Evolutionary conservation across 2,888 invertebrate genomes (phyloP), one percentile per base, ranked within the genome.

Genomic region (Pelosia muscerda): DNA sequence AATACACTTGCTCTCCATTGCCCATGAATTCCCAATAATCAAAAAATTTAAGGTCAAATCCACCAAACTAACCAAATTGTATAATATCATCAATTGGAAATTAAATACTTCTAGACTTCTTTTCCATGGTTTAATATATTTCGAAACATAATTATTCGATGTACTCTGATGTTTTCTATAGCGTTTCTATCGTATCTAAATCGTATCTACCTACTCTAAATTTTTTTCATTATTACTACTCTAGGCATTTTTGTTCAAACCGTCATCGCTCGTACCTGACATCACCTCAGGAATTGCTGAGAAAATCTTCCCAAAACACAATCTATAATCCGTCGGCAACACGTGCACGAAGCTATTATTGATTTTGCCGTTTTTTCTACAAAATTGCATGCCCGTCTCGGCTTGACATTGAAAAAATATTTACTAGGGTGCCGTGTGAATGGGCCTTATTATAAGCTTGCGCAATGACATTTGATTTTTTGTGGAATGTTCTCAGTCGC

Each of bases 291-390:
- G 86, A 80, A 86, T 85, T 89, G 90, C 89, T 94, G 93, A 93
- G 95, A 94, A 93, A 82, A 93, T 92, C 92, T 89, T 88, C 90
- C 90, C 78, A 89, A 92, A 92, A 91, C 88, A 89, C 90, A 92
- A 94, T 94, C 94, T 93, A 92, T 94, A 94, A 94, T 95, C 94
- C 94, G 88, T 89, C 90, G 91, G 79, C 90, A 93, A 95, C 95
- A 95, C 95, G 95, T 95, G 95, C 95, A 95, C 90, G 83, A 77
- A 78, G 87, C 94, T 88, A 94, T 94, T 94, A 95, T 95, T 95
- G 95, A 95, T 94, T 94, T 94, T 92, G 92, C 89, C 87, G 92
- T 94, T 94, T 95, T 95, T 94, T 94, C 88, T 90, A 89, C 86
- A 88, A 92, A 93, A 94, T 94, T 94, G 95, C 94, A 93, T 89